Conservation (phyloP, 2,797 vertebrate genomes). For the Anguilla pacifica region DNA sequence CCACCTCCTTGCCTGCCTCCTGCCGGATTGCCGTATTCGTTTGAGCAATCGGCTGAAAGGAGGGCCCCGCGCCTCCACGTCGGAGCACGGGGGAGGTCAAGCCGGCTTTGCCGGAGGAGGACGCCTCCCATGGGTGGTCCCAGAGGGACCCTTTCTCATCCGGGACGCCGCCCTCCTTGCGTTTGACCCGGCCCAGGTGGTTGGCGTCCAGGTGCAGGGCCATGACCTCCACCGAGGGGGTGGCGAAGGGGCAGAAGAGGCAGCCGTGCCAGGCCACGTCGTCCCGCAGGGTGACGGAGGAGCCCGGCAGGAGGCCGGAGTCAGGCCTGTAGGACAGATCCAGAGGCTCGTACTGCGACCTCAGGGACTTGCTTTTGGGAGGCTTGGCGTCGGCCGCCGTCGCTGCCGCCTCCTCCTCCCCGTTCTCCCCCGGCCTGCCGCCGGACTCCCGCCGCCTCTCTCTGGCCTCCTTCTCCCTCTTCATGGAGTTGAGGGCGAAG, state of each 20-base stretch:
- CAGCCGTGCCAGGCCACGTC: constrained; percentile 80
- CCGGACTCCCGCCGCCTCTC: constrained; percentile 70
- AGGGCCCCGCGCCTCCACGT: constrained; percentile 65
- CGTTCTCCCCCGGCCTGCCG: constrained; percentile 56
- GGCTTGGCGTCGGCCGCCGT: constrained; percentile 56
- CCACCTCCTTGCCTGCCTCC: constrained; percentile 67
- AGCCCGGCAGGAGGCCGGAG: constrained; percentile 72
- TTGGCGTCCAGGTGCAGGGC: constrained; percentile 81
- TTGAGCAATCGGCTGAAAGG: constrained; percentile 59
- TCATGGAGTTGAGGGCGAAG: constrained; percentile 90
- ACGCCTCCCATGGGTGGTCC: constrained; percentile 68
- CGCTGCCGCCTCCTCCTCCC: constrained; percentile 66
- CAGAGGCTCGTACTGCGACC: constrained; percentile 88
- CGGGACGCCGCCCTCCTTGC: constrained; percentile 65
- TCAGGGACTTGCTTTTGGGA: constrained; percentile 71
- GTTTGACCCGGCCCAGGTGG: constrained; percentile 76
- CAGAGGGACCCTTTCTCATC: constrained; percentile 67
- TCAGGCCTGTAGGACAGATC: constrained; percentile 89
- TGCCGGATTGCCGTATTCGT: constrained; percentile 67
- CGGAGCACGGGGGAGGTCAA: constrained; percentile 59
- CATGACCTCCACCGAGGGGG: constrained; percentile 81
- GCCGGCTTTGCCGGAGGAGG: constrained; percentile 58
- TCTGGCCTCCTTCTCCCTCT: constrained; percentile 87
- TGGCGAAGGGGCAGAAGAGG: constrained; percentile 80
- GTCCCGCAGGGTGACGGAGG: constrained; percentile 76